These are phyloP conservation scores for Doryteuthis pealeii DNA, from an alignment of 1,140 invertebrate genomes.

Conservation along the genomic window DNA sequence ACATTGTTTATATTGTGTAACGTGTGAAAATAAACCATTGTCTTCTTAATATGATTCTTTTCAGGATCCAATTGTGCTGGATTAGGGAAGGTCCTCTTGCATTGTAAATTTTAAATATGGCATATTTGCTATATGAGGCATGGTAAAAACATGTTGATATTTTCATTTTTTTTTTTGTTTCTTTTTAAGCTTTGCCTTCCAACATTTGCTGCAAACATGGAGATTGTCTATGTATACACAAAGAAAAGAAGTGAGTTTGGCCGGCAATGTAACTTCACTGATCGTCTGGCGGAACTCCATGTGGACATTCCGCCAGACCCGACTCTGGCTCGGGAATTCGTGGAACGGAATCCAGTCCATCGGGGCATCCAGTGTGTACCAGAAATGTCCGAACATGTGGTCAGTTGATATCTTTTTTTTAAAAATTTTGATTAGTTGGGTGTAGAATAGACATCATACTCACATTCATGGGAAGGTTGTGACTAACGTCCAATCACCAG, in stretches of 20 bases:
- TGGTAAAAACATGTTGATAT: not conserved
- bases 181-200: not conserved
- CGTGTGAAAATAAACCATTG: no score
- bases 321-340: constrained; percentile 69
- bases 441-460: no score
- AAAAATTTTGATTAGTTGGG: no score
- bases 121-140: constrained; percentile 3
- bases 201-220: constrained; percentile 44
- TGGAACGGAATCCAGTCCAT: constrained; percentile 67
- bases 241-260: constrained; percentile 61
- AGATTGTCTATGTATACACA: constrained; percentile 62
- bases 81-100: no score
- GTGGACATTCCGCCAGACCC: constrained; percentile 75
- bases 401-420: constrained; percentile 21
- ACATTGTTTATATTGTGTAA: no score
- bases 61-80: no score
- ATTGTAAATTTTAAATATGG: no score
- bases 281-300: constrained; percentile 72
- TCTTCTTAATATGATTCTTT: no score
- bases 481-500: no score
- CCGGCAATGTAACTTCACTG: constrained; percentile 68
- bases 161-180: constrained; percentile 7
- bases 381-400: constrained; percentile 63
- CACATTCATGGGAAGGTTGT: no score
- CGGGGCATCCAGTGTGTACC: constrained; percentile 58